A percentile compares a stretch with the other conserved stretches of the same genome.
These are phyloP conservation scores for Intellagama lesueurii DNA, from an alignment of 2,797 vertebrate species.

Conservation along the genomic window DNA sequence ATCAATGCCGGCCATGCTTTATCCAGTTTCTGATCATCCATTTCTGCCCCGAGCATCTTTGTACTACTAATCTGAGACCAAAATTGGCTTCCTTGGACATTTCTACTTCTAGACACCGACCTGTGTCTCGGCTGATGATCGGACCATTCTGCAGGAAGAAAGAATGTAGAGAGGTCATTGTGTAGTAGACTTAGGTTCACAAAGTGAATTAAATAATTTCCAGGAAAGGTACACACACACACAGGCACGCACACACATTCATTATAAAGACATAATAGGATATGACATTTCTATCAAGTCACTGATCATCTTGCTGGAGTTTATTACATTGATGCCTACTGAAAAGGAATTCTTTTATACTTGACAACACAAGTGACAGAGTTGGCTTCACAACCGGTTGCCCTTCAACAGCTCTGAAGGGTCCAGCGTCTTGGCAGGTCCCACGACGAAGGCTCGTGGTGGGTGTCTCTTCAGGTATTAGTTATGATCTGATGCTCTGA, in stretches of 20 bases:
- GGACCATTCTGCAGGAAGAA: slow-evolving; percentile 86
- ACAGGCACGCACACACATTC: neutral
- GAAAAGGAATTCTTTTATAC: too few relatives aligned
- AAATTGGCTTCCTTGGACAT: slow-evolving; percentile 98
- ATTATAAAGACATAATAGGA: neutral
- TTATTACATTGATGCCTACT: too few relatives aligned
- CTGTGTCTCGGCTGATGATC: slow-evolving; percentile 94
- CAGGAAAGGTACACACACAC: neutral
- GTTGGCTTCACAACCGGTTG: too few relatives aligned
- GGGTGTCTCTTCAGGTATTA: too few relatives aligned
- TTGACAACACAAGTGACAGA: too few relatives aligned
- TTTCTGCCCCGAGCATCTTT: slow-evolving; percentile 97
- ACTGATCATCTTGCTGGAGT: neutral
- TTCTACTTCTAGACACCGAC: slow-evolving; percentile 95
- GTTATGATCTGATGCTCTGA: too few relatives aligned
- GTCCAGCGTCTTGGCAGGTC: too few relatives aligned
- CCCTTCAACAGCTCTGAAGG: too few relatives aligned
- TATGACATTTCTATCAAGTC: neutral
- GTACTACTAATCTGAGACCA: slow-evolving; percentile 93
- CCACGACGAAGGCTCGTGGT: too few relatives aligned
- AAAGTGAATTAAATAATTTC: too few relatives aligned
- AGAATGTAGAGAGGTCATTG: neutral
- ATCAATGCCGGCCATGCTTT: slow-evolving; percentile 90
- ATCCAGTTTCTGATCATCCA: slow-evolving; percentile 99
- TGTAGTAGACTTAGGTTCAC: neutral